A percentile compares a stretch with the other conserved stretches of the same genome.
Conservation (phyloP, 2,888 invertebrate species). For the Drosophila picticornis region DNA sequence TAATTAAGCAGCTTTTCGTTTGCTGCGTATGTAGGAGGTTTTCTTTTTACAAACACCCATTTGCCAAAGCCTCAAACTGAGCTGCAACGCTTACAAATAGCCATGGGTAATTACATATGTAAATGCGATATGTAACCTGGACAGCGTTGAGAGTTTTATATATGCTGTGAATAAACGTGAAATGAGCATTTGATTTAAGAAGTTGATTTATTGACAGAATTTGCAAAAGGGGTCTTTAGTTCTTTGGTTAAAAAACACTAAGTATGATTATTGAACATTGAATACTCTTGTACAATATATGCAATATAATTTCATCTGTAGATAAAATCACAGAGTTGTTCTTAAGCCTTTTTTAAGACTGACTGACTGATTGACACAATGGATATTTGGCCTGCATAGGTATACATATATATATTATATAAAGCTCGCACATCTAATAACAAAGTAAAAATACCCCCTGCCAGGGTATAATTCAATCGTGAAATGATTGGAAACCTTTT, state of each 20-base stretch:
- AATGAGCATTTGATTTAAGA: constrained; percentile 16
- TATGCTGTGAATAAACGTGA: constrained; percentile 36
- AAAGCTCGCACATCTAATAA: background rate
- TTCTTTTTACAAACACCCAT: constrained; percentile 12
- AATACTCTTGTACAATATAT: background rate
- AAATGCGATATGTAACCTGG: constrained; percentile 42
- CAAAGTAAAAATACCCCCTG: background rate
- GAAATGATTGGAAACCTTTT: background rate
- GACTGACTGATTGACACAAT: background rate
- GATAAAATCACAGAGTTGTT: background rate
- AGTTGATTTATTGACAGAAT: constrained; percentile 33
- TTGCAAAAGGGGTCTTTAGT: constrained; percentile 2
- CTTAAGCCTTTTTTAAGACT: background rate
- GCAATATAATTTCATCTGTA: background rate
- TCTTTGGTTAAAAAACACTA: background rate
- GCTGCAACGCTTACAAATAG: constrained; percentile 28
- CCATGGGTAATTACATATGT: constrained; percentile 56
- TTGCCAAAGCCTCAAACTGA: constrained; percentile 23
- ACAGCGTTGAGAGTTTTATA: constrained; percentile 12
- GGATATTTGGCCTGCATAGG: background rate
- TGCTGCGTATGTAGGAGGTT: constrained; percentile 32
- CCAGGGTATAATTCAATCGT: background rate
- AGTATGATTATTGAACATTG: constrained; percentile 1
- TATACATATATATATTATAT: too few relatives aligned
- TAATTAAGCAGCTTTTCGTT: constrained; percentile 66